Percentiles rank a stretch among this genome's conserved stretches.
These are phyloP conservation scores for Alces alces DNA, from an alignment of 2,113 vertebrate species.

Conservation along the genomic window DNA sequence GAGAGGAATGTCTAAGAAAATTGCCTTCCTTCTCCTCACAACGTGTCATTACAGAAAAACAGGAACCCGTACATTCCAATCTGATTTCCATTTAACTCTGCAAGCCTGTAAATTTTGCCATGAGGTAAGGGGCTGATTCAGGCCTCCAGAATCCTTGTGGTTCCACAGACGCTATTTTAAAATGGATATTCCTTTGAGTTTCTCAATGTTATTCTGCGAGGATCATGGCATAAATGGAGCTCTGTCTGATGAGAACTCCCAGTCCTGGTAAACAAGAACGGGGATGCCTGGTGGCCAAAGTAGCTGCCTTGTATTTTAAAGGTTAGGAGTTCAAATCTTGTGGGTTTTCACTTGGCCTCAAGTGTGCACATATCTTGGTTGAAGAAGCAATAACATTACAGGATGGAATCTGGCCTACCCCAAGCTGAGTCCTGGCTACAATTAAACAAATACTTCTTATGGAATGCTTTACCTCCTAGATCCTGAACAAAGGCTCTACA, in stretches of 20 bases:
- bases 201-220: background rate
- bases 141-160: background rate
- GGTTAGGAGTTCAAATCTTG: constrained; percentile 59
- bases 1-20: constrained; percentile 40
- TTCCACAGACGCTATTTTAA: constrained; percentile 26
- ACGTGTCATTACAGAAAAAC: constrained; percentile 48
- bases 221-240: background rate
- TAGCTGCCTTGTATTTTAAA: constrained; percentile 44
- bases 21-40: background rate
- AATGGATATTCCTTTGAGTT: constrained; percentile 36
- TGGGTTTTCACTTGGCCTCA: constrained; percentile 26
- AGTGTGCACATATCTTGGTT: background rate
- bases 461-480: constrained; percentile 23
- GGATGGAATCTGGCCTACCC: background rate
- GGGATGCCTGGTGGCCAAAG: background rate
- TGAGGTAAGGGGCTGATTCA: constrained; percentile 46
- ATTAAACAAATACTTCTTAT: constrained; percentile 52
- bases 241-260: constrained; percentile 39
- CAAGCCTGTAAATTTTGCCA: background rate
- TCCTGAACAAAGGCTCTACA: background rate
- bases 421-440: background rate
- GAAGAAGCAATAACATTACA: background rate
- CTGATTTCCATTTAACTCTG: constrained; percentile 23
- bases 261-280: constrained; percentile 45
- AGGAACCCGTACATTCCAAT: background rate